Percentiles rank a stretch among this genome's conserved stretches.
phyloP scores from a whole-genome alignment of 2,888 invertebrate genomes.

The Drosophila monieri region DNA sequence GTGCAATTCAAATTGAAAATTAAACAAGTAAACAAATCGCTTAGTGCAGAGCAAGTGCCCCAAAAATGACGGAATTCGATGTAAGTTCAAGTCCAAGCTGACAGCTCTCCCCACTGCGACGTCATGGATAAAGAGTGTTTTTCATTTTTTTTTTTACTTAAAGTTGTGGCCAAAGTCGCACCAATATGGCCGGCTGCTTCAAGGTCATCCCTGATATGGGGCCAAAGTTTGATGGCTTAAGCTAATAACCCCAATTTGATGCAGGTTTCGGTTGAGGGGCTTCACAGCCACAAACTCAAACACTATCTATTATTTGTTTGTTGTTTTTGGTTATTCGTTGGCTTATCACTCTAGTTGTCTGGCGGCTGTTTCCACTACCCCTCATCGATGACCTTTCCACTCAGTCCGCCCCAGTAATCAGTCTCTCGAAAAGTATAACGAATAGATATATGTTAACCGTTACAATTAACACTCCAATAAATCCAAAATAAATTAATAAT shows the following conservation, averaged over 20 bases:
- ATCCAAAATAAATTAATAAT: too few species aligned
- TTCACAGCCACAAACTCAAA: slow-evolving; percentile 8
- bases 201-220: slow-evolving; percentile 26
- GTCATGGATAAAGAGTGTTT: slow-evolving; percentile 35
- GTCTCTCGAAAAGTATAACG: not conserved
- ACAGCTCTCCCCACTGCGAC: slow-evolving; percentile 35
- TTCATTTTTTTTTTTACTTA: not conserved
- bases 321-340: slow-evolving; percentile 4
- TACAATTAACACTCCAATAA: not conserved
- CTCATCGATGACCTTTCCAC: slow-evolving; percentile 30
- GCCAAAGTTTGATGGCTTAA: slow-evolving; percentile 18
- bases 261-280: slow-evolving; percentile 16
- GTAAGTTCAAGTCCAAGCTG: slow-evolving; percentile 56
- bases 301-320: slow-evolving; percentile 1
- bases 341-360: slow-evolving; percentile 20
- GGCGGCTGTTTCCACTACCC: slow-evolving; percentile 29
- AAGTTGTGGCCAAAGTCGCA: slow-evolving; percentile 1
- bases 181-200: slow-evolving; percentile 1
- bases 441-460: not conserved
- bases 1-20: slow-evolving; percentile 55
- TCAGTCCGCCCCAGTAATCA: not conserved
- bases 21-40: slow-evolving; percentile 15
- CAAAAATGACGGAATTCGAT: slow-evolving; percentile 68
- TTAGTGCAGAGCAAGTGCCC: slow-evolving; percentile 25
- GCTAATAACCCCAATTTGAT: slow-evolving; percentile 28